phyloP scores from a whole-genome alignment of 2,113 vertebrate species.

The Gallinago media region DNA sequence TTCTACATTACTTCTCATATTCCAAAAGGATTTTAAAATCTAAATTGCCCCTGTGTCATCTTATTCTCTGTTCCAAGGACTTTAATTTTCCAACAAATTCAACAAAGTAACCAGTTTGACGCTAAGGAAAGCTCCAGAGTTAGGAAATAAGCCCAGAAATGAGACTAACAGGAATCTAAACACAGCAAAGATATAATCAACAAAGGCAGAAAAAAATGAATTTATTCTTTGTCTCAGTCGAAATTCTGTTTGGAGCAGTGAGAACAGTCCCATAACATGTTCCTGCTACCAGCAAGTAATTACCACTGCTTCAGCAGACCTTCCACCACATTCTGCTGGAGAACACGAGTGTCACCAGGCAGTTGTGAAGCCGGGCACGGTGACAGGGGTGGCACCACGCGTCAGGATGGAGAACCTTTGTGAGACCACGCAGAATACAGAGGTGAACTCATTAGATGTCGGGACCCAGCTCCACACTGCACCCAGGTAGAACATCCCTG shows the following conservation, averaged over 20 bases:
- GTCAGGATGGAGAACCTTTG: neutral
- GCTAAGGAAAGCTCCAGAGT: neutral
- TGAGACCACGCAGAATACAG: too few species aligned
- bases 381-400: neutral
- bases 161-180: neutral
- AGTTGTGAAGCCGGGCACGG: accelerated
- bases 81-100: neutral
- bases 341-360: neutral
- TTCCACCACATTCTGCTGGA: accelerated
- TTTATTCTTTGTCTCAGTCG: neutral
- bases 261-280: neutral
- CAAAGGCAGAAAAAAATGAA: neutral
- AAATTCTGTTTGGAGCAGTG: neutral
- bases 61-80: neutral
- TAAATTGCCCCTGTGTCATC: neutral
- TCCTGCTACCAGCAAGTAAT: neutral
- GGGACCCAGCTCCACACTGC: neutral
- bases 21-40: neutral
- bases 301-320: neutral
- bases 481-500: accelerated
- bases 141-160: neutral
- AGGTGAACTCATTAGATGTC: neutral
- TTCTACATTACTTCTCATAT: neutral
- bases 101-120: neutral
- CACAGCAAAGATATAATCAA: neutral